Evolutionary conservation across 1,140 invertebrate species (phyloP), one percentile per base, ranked within the genome.

Genomic region (Plodia interpunctella): DNA sequence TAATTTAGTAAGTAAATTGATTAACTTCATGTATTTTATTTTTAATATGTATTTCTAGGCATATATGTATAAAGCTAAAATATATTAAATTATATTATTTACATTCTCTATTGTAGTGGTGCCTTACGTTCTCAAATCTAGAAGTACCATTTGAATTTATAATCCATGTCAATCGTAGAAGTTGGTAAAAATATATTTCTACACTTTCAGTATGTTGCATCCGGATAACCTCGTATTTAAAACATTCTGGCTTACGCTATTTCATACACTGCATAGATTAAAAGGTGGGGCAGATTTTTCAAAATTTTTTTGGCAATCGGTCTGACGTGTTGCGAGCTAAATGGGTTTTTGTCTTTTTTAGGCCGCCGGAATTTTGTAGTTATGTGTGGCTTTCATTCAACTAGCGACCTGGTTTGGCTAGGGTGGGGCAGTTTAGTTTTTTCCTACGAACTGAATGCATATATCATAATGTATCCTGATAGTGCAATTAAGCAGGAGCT

Each of bases 181-280:
- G 6, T 25, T 25, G 2, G 2, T 25, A 6, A 3, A 25, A 25
- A 2, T 2, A 25, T 25, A 25, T 25, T 25, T 25, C 21, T 25
- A 3, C 21, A 44, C 13, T 44, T n/a, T 15, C 38, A 44, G 38
- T 15, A 17, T 44, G n/a, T 44, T 44, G 15, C 15, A 15, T 5
- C 10, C 15, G 38, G 13, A 44, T 44, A 17, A n/a, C 38, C 5
- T 11, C 38, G 38, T 44, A 44, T 44, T 44, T 15, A 44, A 44
- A 44, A n/a, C 38, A 44, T 44, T n/a, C 10, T n/a, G 38, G 38
- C 38, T 44, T 44, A 44, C 38, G n/a, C 38, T 44, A 15, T 44
- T 44, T 17, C 38, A 44, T 44, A 44, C 38, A 44, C 38, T 44
- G 38, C 38, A 44, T 44, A 44, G 38, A 44, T 44, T 44, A 44